These are phyloP conservation scores for Diplodus sargus DNA, from an alignment of 2,797 vertebrate genomes.

Conservation along the genomic window DNA sequence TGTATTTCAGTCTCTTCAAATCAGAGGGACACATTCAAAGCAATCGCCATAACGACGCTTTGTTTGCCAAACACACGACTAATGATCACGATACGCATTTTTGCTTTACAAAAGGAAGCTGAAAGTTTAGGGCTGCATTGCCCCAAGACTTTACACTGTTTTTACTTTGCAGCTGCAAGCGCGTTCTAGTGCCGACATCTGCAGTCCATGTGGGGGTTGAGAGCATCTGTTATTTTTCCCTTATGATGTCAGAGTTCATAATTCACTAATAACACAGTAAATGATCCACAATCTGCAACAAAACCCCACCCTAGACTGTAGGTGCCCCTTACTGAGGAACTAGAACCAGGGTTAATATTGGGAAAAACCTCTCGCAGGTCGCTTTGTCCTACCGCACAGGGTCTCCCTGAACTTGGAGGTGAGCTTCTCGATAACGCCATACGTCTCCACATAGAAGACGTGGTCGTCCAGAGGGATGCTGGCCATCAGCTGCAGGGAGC, in stretches of 20 bases:
- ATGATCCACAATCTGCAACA: constrained; percentile 38
- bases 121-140: constrained; percentile 59
- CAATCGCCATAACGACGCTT: constrained; percentile 45
- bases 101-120: constrained; percentile 21
- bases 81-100: neutral
- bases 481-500: constrained; percentile 90
- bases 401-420: constrained; percentile 93
- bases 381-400: constrained; percentile 88
- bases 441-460: constrained; percentile 95
- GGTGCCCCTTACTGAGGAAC: constrained; percentile 64
- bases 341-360: constrained; percentile 67
- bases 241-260: constrained; percentile 43
- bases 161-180: constrained; percentile 48
- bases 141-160: constrained; percentile 65
- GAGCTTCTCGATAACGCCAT: constrained; percentile 95
- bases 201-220: constrained; percentile 71
- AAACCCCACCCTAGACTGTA: constrained; percentile 65
- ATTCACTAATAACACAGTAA: constrained; percentile 33
- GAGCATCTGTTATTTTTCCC: constrained; percentile 45
- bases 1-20: constrained; percentile 24
- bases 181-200: constrained; percentile 75
- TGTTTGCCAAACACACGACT: constrained; percentile 10
- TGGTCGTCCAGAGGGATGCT: constrained; percentile 93
- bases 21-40: constrained; percentile 35
- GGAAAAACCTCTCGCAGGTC: constrained; percentile 30